A percentile compares a stretch with the other conserved stretches of the same genome.
phyloP scores from a whole-genome alignment of 2,888 invertebrate genomes.

The Orthosia incerta region DNA sequence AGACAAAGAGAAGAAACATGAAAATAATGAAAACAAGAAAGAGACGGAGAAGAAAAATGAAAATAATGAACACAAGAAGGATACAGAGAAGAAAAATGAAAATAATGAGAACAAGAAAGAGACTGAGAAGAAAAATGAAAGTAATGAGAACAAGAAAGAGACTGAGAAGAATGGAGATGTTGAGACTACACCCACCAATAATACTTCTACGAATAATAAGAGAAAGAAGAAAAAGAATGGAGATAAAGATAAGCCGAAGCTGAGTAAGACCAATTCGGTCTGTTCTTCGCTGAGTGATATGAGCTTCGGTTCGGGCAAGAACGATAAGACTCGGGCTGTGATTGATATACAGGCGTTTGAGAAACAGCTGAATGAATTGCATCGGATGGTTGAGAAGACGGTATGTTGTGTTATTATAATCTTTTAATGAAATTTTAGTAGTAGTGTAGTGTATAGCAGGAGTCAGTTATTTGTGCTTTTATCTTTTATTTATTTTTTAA shows the following conservation, averaged over 20 bases:
- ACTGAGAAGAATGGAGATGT: slow-evolving; percentile 22
- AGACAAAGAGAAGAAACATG: slow-evolving; percentile 1
- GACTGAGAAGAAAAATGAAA: too few species aligned
- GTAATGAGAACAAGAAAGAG: slow-evolving; percentile 49
- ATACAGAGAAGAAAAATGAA: neutral
- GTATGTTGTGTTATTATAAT: slow-evolving; percentile 66
- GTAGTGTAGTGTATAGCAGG: neutral
- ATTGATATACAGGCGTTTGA: slow-evolving; percentile 87
- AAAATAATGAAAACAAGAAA: neutral
- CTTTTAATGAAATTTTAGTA: neutral
- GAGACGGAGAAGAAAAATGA: too few species aligned
- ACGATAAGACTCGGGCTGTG: slow-evolving; percentile 55
- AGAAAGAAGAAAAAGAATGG: slow-evolving; percentile 67
- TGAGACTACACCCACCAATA: neutral
- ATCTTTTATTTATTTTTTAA: too few species aligned
- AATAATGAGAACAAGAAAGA: neutral
- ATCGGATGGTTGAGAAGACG: slow-evolving; percentile 82
- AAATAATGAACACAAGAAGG: slow-evolving; percentile 32
- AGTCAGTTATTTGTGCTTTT: too few species aligned
- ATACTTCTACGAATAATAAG: slow-evolving; percentile 31
- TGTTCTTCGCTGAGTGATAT: slow-evolving; percentile 84
- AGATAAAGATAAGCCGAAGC: slow-evolving; percentile 68
- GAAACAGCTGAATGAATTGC: slow-evolving; percentile 89
- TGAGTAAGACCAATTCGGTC: slow-evolving; percentile 80
- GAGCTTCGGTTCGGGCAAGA: slow-evolving; percentile 75